A percentile compares a stretch with the other conserved stretches of the same genome.
phyloP scores from a whole-genome alignment of 1,140 invertebrate genomes.

The Cherax destructor region DNA sequence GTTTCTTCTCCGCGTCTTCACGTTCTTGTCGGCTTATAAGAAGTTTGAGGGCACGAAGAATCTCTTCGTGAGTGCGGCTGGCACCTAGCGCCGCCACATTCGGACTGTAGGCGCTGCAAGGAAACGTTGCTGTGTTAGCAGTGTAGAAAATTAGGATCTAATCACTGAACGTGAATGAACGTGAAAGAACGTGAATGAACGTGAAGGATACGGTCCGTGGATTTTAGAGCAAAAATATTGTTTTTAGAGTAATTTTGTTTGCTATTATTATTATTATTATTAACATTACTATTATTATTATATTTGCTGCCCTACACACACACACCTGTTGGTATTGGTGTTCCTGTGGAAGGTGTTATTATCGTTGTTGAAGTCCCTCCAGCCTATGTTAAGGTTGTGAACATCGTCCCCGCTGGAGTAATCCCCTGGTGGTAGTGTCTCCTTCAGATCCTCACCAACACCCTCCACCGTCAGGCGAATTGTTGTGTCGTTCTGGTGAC shows the following conservation, averaged over 20 bases:
- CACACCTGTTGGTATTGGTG: slow-evolving; percentile 46
- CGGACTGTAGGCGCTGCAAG: slow-evolving; percentile 68
- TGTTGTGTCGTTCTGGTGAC: slow-evolving; percentile 61
- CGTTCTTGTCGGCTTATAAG: slow-evolving; percentile 74
- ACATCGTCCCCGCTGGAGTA: slow-evolving; percentile 71
- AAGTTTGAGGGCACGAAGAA: slow-evolving; percentile 73
- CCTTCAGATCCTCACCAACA: slow-evolving; percentile 59
- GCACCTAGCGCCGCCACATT: slow-evolving; percentile 48
- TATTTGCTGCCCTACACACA: no score
- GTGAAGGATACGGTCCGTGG: no score
- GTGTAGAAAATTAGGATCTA: no score
- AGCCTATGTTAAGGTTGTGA: slow-evolving; percentile 65
- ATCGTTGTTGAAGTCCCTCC: slow-evolving; percentile 63
- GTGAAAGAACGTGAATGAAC: no score
- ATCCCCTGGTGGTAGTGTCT: slow-evolving; percentile 60
- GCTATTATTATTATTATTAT: no score
- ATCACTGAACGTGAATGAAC: background rate
- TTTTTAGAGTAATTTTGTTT: no score
- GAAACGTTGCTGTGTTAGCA: background rate
- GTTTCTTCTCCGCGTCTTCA: slow-evolving; percentile 74
- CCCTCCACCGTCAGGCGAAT: slow-evolving; percentile 69
- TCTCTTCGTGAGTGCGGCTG: slow-evolving; percentile 73
- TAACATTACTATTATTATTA: no score
- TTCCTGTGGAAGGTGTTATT: slow-evolving; percentile 54
- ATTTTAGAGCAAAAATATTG: no score